phyloP scores from a whole-genome alignment of 2,888 invertebrate species.

The Lamellibrachia satsuma region DNA sequence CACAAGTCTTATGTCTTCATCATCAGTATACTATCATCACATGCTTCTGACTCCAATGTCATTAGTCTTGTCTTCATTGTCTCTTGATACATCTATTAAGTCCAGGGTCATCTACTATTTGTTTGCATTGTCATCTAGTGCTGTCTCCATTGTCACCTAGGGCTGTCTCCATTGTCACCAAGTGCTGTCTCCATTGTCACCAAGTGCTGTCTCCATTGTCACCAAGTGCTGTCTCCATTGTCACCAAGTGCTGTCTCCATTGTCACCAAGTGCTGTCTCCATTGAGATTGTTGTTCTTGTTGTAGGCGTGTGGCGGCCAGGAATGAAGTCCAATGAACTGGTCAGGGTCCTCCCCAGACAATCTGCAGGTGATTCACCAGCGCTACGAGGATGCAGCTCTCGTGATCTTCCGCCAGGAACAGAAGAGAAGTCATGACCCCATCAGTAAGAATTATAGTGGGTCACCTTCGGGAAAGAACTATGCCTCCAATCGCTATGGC shows the following conservation, averaged over 20 bases:
- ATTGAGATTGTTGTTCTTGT: background rate
- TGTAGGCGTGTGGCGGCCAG: constrained; percentile 26
- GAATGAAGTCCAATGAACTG: constrained; percentile 33
- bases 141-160: no score
- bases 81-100: no score
- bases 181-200: no score
- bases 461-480: constrained; percentile 27
- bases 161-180: no score
- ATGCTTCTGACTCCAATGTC: no score
- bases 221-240: no score
- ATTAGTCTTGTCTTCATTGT: no score
- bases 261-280: background rate
- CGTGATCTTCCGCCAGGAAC: constrained; percentile 58
- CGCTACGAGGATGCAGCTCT: constrained; percentile 61
- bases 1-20: no score
- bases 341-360: constrained; percentile 48
- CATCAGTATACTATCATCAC: no score
- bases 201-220: no score
- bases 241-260: background rate
- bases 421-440: constrained; percentile 36
- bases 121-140: no score
- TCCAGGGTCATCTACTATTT: no score
- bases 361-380: constrained; percentile 56
- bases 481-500: constrained; percentile 48
- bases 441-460: background rate